Conservation (phyloP, 2,113 vertebrate species). For the Leptocoma aspasia region DNA sequence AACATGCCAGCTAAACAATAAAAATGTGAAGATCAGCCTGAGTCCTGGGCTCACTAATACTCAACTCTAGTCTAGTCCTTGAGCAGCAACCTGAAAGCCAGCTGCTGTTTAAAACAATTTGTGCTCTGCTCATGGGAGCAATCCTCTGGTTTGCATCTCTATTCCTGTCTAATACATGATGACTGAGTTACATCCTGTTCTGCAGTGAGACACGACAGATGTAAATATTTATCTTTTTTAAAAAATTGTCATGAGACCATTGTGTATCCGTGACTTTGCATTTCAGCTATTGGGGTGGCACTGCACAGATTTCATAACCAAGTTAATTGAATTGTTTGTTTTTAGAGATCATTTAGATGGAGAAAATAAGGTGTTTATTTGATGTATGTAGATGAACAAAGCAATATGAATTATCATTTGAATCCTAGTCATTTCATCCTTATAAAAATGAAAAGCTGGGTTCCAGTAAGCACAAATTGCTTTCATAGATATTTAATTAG, state of each 20-base stretch:
- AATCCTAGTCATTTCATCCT: background rate
- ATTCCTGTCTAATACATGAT: accelerated
- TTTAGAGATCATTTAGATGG: background rate
- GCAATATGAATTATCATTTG: background rate
- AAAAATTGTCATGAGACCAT: background rate
- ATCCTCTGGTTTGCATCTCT: background rate
- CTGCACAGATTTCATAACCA: background rate
- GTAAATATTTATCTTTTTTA: background rate
- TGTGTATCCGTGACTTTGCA: background rate
- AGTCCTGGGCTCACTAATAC: background rate
- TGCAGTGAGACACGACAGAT: background rate
- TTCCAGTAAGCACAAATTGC: background rate
- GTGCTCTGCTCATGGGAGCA: background rate
- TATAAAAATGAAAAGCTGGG: background rate
- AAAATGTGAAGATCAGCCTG: background rate
- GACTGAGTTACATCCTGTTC: background rate
- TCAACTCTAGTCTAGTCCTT: background rate
- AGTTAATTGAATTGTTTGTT: background rate
- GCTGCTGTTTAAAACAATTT: background rate
- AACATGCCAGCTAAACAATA: background rate
- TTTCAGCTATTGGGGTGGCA: background rate
- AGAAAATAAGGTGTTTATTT: background rate
- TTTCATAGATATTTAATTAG: conserved; percentile 18
- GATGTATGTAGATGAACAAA: background rate
- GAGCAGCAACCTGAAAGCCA: background rate